Evolutionary conservation across 2,888 invertebrate genomes (phyloP).

Genomic region (Barypeithes pellucidus): DNA sequence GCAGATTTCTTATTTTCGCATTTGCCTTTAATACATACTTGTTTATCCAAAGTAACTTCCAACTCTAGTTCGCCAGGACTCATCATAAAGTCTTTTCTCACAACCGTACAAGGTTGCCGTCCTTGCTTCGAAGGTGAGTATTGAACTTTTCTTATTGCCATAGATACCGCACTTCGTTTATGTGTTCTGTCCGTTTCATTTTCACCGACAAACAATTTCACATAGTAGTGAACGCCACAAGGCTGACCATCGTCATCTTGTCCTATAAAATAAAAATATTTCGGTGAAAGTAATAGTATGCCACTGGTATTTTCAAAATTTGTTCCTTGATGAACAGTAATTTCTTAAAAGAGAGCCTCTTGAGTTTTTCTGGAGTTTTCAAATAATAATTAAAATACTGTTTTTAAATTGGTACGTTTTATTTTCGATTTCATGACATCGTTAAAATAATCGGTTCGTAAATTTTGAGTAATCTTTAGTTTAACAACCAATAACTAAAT

Average conservation of each 20-base stretch:
- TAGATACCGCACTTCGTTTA: constrained; percentile 89
- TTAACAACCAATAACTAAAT: too few species aligned
- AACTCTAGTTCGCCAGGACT: constrained; percentile 95
- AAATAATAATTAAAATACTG: too few species aligned
- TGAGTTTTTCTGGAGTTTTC: too few species aligned
- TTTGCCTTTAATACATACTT: constrained; percentile 73
- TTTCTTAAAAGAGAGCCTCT: too few species aligned
- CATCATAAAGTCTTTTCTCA: constrained; percentile 94
- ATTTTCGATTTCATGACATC: too few species aligned
- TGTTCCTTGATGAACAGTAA: too few species aligned
- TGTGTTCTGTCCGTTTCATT: constrained; percentile 85
- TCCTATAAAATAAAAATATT: constrained; percentile 63
- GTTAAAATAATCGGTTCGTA: too few species aligned
- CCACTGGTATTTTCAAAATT: too few species aligned
- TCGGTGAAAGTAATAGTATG: too few species aligned
- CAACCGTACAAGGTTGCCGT: constrained; percentile 94
- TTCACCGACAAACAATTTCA: constrained; percentile 91
- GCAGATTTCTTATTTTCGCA: too few species aligned
- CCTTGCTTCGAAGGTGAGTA: constrained; percentile 92
- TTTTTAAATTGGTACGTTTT: too few species aligned
- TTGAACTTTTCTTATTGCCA: constrained; percentile 94
- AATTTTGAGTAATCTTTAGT: too few species aligned
- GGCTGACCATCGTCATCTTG: constrained; percentile 90
- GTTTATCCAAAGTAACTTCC: constrained; percentile 95
- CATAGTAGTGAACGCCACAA: constrained; percentile 93